A percentile compares a stretch with the other conserved stretches of the same genome.
Evolutionary conservation across 2,797 vertebrate species (phyloP).

Genomic region (Molossus alvarezi): DNA sequence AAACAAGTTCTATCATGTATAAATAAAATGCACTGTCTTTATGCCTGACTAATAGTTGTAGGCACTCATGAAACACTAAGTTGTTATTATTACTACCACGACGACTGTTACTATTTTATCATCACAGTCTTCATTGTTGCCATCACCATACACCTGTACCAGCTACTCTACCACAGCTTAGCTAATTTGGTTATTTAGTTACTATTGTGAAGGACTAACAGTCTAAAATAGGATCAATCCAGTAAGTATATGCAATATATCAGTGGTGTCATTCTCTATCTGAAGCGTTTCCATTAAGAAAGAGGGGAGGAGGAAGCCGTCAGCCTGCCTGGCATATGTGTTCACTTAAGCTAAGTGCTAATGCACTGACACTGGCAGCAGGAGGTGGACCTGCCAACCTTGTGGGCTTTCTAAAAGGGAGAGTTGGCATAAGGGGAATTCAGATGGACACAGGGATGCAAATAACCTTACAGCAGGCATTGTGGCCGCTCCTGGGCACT

Average conservation of each 20-base stretch:
- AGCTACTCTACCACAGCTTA: not conserved
- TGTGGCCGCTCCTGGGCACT: slow-evolving; percentile 55
- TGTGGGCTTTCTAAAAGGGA: slow-evolving; percentile 78
- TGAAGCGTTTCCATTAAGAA: slow-evolving; percentile 78
- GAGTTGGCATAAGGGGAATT: slow-evolving; percentile 64
- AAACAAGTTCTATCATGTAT: not conserved
- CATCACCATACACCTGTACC: not conserved
- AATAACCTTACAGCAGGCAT: slow-evolving; percentile 70
- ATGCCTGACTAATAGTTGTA: not conserved
- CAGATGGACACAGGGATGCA: slow-evolving; percentile 63
- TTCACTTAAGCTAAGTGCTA: slow-evolving; percentile 84
- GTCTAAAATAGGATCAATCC: slow-evolving; percentile 28
- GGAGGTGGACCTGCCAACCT: slow-evolving; percentile 76
- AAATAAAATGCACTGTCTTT: not conserved
- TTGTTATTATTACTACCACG: not conserved
- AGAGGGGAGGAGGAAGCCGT: not conserved
- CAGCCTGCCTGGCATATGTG: not conserved
- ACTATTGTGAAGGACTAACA: slow-evolving; percentile 22
- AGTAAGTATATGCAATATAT: slow-evolving; percentile 66
- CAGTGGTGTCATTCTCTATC: slow-evolving; percentile 66
- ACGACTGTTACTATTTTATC: not conserved
- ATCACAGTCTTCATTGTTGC: not conserved
- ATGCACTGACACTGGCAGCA: slow-evolving; percentile 77
- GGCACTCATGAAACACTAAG: not conserved
- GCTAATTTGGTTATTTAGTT: slow-evolving; percentile 16